Evolutionary conservation across 2,797 vertebrate species (phyloP).

Genomic region (Poecile montanus): DNA sequence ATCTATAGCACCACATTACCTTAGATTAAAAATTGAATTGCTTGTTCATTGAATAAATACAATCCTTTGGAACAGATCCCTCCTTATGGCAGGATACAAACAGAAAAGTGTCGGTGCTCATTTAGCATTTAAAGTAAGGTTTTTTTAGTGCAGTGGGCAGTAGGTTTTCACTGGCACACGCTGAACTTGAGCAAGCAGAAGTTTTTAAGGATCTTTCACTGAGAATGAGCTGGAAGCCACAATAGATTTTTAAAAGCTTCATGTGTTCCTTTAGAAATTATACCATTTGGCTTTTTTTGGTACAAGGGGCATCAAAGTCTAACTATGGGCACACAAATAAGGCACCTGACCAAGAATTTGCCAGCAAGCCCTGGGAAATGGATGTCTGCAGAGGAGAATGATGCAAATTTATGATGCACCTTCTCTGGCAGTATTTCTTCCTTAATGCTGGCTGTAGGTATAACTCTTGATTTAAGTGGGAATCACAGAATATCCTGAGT

Average conservation of each 20-base stretch:
- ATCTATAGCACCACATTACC: background rate
- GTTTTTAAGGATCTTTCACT: background rate
- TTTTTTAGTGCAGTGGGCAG: background rate
- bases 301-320: background rate
- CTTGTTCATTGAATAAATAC: background rate
- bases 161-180: background rate
- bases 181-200: background rate
- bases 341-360: background rate
- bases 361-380: background rate
- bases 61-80: background rate
- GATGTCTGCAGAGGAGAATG: background rate
- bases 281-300: background rate
- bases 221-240: background rate
- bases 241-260: background rate
- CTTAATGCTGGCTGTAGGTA: background rate
- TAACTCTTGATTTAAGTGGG: background rate
- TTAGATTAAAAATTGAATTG: constrained; percentile 9
- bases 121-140: background rate
- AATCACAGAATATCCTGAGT: background rate
- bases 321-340: background rate
- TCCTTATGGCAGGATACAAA: background rate
- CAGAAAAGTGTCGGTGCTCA: background rate
- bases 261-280: background rate
- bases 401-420: background rate
- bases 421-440: background rate